Percentiles rank a stretch among this genome's conserved stretches.
These are phyloP conservation scores for Pelobates fuscus DNA, from an alignment of 2,113 vertebrate genomes.

Conservation along the genomic window DNA sequence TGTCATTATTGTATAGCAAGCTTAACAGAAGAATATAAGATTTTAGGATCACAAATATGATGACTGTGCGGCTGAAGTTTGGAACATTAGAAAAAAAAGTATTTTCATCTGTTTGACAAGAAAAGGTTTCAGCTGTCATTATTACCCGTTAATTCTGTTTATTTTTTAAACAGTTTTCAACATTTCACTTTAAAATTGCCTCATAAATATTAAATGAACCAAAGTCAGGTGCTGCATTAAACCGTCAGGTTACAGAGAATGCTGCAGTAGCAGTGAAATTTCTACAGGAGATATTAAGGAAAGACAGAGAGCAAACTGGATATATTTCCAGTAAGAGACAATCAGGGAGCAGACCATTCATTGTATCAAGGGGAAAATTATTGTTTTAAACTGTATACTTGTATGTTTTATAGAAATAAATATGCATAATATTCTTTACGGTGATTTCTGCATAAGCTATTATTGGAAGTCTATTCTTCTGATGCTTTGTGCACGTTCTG, in stretches of 20 bases:
- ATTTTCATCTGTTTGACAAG: neutral
- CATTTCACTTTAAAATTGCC: slow-evolving; percentile 15
- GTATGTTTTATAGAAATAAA: no score
- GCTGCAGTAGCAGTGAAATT: neutral
- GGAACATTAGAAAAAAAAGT: neutral
- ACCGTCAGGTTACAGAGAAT: neutral
- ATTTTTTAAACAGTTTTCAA: neutral
- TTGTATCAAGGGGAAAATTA: neutral
- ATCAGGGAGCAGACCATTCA: no score
- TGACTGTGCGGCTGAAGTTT: neutral
- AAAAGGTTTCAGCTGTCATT: slow-evolving; percentile 3
- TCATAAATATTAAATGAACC: slow-evolving; percentile 13
- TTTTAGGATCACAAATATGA: slow-evolving; percentile 9
- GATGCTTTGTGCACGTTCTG: no score
- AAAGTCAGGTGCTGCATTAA: neutral
- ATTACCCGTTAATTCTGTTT: slow-evolving; percentile 13
- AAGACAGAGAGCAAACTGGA: neutral
- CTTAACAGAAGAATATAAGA: neutral
- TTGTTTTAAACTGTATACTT: no score
- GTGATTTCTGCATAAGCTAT: no score
- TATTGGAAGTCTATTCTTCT: no score
- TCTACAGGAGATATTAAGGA: neutral
- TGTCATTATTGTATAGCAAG: neutral
- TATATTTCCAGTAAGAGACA: neutral
- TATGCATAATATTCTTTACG: no score